Conservation (phyloP, 2,113 vertebrate genomes). For the Thermophis baileyi region DNA sequence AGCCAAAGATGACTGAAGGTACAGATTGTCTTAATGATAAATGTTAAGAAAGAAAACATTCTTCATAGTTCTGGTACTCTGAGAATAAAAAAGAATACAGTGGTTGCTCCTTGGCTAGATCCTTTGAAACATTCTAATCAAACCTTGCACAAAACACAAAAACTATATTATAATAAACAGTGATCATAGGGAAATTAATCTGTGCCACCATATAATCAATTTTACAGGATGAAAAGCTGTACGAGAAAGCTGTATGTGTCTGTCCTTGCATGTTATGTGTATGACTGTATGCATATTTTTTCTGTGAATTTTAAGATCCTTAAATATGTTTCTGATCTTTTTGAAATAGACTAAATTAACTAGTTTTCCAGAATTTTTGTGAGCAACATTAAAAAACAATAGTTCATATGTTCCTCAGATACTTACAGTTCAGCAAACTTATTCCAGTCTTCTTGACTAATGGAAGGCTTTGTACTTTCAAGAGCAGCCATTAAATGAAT, state of each 20-base stretch:
- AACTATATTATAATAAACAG: not conserved
- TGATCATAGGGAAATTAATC: not conserved
- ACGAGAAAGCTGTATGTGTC: not conserved
- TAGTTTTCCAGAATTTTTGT: not conserved
- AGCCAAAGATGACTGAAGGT: not conserved
- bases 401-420: not conserved
- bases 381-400: not conserved
- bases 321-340: not conserved
- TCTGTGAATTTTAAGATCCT: not conserved
- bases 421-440: constrained; percentile 87
- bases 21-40: not conserved
- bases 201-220: not conserved
- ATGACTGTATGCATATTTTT: not conserved
- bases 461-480: constrained; percentile 78
- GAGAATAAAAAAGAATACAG: not conserved
- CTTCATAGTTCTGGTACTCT: not conserved
- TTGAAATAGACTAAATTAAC: not conserved
- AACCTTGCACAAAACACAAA: not conserved
- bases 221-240: not conserved
- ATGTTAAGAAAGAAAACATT: not conserved
- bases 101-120: not conserved
- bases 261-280: not conserved
- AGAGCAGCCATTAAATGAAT: constrained; percentile 80
- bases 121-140: not conserved
- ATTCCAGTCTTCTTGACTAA: constrained; percentile 85